Conservation (phyloP, 2,113 vertebrate genomes). For the Istiophorus platypterus region DNA sequence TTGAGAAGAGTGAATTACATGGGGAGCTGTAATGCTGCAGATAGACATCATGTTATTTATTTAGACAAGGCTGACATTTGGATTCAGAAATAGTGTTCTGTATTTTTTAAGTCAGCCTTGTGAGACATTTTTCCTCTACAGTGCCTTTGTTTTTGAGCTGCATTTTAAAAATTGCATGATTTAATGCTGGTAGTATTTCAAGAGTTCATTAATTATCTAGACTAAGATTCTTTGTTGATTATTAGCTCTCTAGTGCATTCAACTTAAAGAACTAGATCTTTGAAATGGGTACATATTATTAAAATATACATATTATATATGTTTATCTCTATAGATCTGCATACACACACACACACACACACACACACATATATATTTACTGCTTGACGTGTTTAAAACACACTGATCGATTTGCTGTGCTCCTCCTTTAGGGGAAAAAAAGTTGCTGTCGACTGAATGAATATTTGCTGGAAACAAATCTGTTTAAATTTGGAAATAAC, state of each 20-base stretch:
- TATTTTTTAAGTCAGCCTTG: conserved; percentile 58
- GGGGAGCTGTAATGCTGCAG: conserved; percentile 40
- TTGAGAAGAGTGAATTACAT: conserved; percentile 39
- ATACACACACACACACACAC: background rate
- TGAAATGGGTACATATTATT: conserved; percentile 45
- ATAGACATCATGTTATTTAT: conserved; percentile 67
- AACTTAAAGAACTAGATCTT: conserved; percentile 50
- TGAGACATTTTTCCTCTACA: conserved; percentile 43
- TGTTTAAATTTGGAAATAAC: conserved; percentile 57
- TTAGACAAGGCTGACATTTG: conserved; percentile 68
- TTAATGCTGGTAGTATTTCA: conserved; percentile 67
- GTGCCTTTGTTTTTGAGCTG: conserved; percentile 57
- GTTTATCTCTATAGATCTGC: background rate
- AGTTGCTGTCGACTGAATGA: conserved; percentile 51
- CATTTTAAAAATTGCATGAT: conserved; percentile 64
- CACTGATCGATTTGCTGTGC: conserved; percentile 44
- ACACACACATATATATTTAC: no score
- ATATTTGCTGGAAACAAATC: conserved; percentile 52
- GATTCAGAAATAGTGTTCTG: conserved; percentile 60
- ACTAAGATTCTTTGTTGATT: conserved; percentile 56
- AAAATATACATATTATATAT: background rate
- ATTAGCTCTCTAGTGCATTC: conserved; percentile 69
- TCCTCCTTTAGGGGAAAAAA: conserved; percentile 37
- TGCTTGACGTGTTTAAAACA: conserved; percentile 34
- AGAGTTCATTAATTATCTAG: conserved; percentile 74